Base-by-base conservation (phyloP, 2,797 vertebrate genomes). In the Enteromius thamalakanensis region DNA sequence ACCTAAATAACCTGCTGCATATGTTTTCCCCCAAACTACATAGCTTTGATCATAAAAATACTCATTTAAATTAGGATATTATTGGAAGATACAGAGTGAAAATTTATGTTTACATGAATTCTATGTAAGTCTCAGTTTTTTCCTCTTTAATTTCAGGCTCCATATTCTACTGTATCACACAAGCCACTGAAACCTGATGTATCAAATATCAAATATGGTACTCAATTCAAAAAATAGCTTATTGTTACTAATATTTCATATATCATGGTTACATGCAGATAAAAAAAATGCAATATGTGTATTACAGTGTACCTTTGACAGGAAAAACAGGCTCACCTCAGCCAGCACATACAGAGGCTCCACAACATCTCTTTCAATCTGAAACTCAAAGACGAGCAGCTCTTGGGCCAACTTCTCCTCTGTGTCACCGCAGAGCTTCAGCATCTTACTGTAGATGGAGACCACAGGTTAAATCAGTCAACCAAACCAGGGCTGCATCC, bases 401-500 rank as follows among this genome's bases (percentile, higher is more conserved):
- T 98, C 97, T 92, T 97, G 97, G 0, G 97, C 96, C 88, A 99
- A 89, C 80, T 94, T 97, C 90, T 99, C 97, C 83, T 99, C 97
- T 0, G 96, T 96, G 85, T 99, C 98, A 1, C 98, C 98, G 0
- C 97, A 97, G 29, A 98, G 88, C 83, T 95, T 95, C 91, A 99
- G 94, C 98, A 99, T 99, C 94, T 97, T 99, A 90, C 98, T 99
- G 93, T 88, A 90, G 86, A 75, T 84, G 51, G 74, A 79, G 55
- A 23, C 49, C 68, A 62, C 7, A 47, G 78, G 34, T 64, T 23
- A 58, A 53, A 17, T 2, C 9, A 17, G 8, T 40, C 70, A 37
- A 34, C 0, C 2, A 26, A 74, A 62, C 9, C 42, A 34, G 4
- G 7, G 12, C 29, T 51, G 3, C 19, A 51, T 53, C 14, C 62